phyloP scores from a whole-genome alignment of 1,140 invertebrate genomes.

The Drosophila erecta region DNA sequence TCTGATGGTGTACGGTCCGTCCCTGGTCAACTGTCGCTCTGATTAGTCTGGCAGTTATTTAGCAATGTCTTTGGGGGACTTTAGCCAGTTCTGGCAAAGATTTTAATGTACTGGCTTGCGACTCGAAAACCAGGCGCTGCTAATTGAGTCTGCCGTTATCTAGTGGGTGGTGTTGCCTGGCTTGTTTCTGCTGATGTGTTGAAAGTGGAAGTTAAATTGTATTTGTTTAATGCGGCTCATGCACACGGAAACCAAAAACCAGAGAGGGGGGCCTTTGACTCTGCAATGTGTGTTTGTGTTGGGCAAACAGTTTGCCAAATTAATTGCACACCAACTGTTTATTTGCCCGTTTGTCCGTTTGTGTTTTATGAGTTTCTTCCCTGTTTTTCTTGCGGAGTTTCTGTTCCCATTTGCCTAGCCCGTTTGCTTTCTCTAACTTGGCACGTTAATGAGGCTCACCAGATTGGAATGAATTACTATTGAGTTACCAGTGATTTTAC shows the following conservation, averaged over 20 bases:
- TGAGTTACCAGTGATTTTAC: constrained; percentile 8
- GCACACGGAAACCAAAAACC: constrained; percentile 17
- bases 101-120: constrained; percentile 42
- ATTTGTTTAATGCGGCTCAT: constrained; percentile 69
- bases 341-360: constrained; percentile 57
- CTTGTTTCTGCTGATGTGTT: constrained; percentile 66
- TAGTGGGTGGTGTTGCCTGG: constrained; percentile 7
- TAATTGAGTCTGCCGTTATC: constrained; percentile 74
- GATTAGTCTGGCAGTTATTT: constrained; percentile 60
- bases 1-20: too few relatives aligned
- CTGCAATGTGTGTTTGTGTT: constrained; percentile 44
- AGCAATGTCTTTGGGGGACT: constrained; percentile 10
- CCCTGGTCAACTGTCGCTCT: constrained; percentile 61
- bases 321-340: constrained; percentile 81
- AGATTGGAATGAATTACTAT: constrained; percentile 28
- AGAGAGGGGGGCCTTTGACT: constrained; percentile 5
- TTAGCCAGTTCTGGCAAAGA: constrained; percentile 33
- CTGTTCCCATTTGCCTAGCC: constrained; percentile 14
- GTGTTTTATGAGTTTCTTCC: constrained; percentile 45
- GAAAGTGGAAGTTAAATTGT: constrained; percentile 83
- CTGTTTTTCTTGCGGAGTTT: constrained; percentile 25
- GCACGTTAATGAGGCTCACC: constrained; percentile 17
- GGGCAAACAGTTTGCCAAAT: constrained; percentile 80
- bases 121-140: constrained; percentile 36
- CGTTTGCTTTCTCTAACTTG: constrained; percentile 21